A percentile compares a stretch with the other conserved stretches of the same genome.
Conservation (phyloP, 2,888 invertebrate genomes). For the Dioctria linearis region DNA sequence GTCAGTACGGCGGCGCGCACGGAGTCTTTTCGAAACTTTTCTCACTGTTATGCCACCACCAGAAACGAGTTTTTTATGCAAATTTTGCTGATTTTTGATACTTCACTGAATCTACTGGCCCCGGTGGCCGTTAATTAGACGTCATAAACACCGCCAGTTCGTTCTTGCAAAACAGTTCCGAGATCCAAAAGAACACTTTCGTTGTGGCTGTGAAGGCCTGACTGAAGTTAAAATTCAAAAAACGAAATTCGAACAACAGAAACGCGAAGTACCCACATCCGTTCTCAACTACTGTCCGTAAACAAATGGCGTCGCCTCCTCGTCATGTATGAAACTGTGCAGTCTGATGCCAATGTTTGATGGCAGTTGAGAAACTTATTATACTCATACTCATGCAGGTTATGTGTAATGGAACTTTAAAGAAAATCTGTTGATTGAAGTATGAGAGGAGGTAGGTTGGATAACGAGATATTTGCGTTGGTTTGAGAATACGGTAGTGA, state of each 20-base stretch:
- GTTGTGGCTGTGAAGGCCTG: neutral
- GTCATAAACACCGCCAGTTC: neutral
- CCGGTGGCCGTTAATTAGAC: neutral
- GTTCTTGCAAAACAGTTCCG: neutral
- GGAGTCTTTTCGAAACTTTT: constrained; percentile 8
- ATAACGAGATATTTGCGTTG: too few species aligned
- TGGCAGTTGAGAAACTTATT: too few species aligned
- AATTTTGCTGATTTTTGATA: constrained; percentile 28
- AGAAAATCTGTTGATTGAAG: too few species aligned
- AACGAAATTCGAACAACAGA: constrained; percentile 3
- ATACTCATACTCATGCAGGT: too few species aligned
- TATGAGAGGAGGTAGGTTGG: too few species aligned
- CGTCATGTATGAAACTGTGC: too few species aligned
- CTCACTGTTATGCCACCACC: constrained; percentile 2
- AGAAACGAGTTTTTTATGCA: constrained; percentile 26
- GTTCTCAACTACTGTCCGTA: constrained; percentile 20
- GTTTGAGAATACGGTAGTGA: too few species aligned
- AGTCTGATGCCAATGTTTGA: too few species aligned
- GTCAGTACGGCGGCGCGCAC: neutral
- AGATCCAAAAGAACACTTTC: neutral
- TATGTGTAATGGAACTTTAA: too few species aligned
- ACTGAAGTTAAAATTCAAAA: neutral
- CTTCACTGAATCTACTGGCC: constrained; percentile 6
- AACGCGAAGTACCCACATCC: constrained; percentile 27
- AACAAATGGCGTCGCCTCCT: constrained; percentile 39